Conservation (phyloP, 2,888 invertebrate species). For the Heliconius charithonia region DNA sequence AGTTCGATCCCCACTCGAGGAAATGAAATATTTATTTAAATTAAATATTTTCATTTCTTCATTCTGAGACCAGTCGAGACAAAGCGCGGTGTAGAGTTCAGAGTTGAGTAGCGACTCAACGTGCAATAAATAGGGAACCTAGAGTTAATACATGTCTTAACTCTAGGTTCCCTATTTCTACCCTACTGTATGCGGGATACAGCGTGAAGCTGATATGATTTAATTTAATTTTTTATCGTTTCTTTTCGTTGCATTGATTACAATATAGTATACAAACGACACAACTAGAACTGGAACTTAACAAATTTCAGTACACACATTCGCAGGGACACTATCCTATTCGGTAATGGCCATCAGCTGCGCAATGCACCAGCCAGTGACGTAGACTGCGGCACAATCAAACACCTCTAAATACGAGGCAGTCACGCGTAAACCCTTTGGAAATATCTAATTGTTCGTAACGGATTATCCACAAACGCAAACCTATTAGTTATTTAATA, state of each 20-base stretch:
- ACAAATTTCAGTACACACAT: constrained; percentile 4
- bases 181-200: too few relatives aligned
- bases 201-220: too few relatives aligned
- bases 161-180: too few relatives aligned
- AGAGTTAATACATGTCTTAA: too few relatives aligned
- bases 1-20: too few relatives aligned
- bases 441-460: not conserved
- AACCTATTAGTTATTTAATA: constrained; percentile 1
- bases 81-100: too few relatives aligned
- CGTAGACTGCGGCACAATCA: constrained; percentile 47
- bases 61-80: too few relatives aligned
- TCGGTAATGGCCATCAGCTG: constrained; percentile 38
- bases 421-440: constrained; percentile 34
- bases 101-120: too few relatives aligned
- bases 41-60: too few relatives aligned
- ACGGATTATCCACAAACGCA: not conserved
- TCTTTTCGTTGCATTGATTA: not conserved
- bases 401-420: constrained; percentile 39
- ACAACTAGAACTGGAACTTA: not conserved
- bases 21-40: too few relatives aligned
- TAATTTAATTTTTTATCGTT: too few relatives aligned
- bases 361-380: constrained; percentile 44
- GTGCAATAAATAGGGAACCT: too few relatives aligned
- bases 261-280: not conserved
- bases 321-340: constrained; percentile 6